Evolutionary conservation across 1,140 invertebrate species (phyloP).

Genomic region (Lutraria rhynchaena): DNA sequence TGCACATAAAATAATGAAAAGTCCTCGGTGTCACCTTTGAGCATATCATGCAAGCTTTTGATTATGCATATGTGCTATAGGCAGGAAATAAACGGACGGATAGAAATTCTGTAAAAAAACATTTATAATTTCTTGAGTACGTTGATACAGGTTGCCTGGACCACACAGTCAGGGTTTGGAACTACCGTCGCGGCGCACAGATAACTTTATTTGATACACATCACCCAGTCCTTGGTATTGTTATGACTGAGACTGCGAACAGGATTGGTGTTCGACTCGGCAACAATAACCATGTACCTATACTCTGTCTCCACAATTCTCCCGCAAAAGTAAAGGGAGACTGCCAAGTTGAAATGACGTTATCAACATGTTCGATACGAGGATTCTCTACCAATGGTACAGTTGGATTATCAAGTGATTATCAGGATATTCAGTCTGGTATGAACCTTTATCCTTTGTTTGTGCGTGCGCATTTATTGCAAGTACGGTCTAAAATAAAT

Average conservation of each 20-base stretch:
- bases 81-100: too few species aligned
- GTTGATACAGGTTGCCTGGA: conserved; percentile 41
- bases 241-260: conserved; percentile 42
- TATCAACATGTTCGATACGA: neutral
- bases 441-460: too few species aligned
- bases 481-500: too few species aligned
- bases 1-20: too few species aligned
- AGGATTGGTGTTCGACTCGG: conserved; percentile 48
- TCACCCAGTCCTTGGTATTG: conserved; percentile 34
- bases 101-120: too few species aligned
- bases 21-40: too few species aligned
- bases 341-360: neutral
- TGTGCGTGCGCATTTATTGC: neutral
- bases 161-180: conserved; percentile 51
- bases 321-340: conserved; percentile 18
- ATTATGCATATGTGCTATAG: too few species aligned
- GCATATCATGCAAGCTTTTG: too few species aligned
- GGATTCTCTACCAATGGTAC: neutral
- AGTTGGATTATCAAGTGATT: neutral
- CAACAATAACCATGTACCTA: conserved; percentile 45
- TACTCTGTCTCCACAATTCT: conserved; percentile 51
- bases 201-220: conserved; percentile 51
- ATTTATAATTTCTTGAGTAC: too few species aligned
- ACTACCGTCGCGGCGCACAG: conserved; percentile 40
- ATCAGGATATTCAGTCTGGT: conserved; percentile 35